Base-by-base conservation (phyloP, 2,113 vertebrate species). In the Hipposideros armiger region DNA sequence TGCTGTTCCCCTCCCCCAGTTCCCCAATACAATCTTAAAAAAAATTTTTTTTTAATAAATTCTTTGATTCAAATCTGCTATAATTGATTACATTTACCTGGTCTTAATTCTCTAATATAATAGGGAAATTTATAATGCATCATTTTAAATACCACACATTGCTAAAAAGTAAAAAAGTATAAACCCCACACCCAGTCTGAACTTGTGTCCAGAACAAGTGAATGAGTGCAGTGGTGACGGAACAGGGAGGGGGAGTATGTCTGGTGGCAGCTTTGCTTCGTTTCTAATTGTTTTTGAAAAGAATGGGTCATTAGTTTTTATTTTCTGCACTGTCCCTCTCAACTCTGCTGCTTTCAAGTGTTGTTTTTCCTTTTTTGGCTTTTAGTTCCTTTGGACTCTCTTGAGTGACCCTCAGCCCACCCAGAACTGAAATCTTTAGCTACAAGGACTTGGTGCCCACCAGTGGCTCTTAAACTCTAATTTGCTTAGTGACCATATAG, bases 71-170 rank as follows among this genome's bases (percentile, higher is more conserved):
- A 78, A 87, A 87, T 90, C 28, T 82, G 32, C 70, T 40, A 50
- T 69, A 82, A 56, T 66, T 66, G 36, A 32, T 60, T 80, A 36
- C 20, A 80, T 84, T 42, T 92, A 28, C 40, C 60, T 92, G 30
- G 19, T 70, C 40, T 76, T 64, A 81, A 76, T 64, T 70, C 84
- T 94, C 47, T 52, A 30, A 22, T 13, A 60, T 66, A 86, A 70
- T 13, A 89, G 67, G 16, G 77, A 90, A 74, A 45, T 32, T n/a
- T 76, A 50, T 26, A 91, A 76, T 62, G 20, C 83, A 83, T 94
- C 10, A 52, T 78, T 95, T 78, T 87, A 52, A 93, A 80, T 96
- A 50, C 32, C 17, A 64, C 28, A 16, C 10, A 70, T 60, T 36
- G 19, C 11, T 90, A 20, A 92, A 32, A 80, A 22, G 47, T 11